Conservation (phyloP, 1,140 invertebrate genomes). For the Drosophila tropicalis region DNA sequence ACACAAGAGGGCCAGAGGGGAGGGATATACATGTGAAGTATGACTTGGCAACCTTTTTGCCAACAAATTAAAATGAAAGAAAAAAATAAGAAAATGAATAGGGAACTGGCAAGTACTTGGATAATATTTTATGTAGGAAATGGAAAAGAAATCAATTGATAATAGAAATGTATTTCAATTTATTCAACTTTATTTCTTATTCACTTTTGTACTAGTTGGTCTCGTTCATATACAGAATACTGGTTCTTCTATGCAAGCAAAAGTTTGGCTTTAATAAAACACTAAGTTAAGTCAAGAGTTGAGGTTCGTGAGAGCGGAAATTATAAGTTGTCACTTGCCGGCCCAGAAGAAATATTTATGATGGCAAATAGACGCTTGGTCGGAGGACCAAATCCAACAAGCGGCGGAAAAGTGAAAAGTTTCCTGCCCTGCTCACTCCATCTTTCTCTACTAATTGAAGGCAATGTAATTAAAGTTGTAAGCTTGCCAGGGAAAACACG, state of each 20-base stretch:
- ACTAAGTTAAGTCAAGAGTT: slow-evolving; percentile 4
- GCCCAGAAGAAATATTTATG: slow-evolving; percentile 26
- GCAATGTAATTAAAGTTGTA: slow-evolving; percentile 60
- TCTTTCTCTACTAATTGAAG: slow-evolving; percentile 34
- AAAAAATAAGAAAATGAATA: slow-evolving; percentile 8
- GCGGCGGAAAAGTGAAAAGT: slow-evolving; percentile 5
- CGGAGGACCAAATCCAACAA: not conserved
- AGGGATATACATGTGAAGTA: not conserved
- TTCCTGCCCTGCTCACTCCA: not conserved
- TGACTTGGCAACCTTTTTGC: slow-evolving; percentile 13
- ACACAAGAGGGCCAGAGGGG: not conserved
- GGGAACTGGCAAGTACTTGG: slow-evolving; percentile 29
- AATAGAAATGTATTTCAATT: not conserved
- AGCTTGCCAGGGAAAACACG: slow-evolving; percentile 41
- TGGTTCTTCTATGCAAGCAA: not conserved
- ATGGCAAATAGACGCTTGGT: not conserved
- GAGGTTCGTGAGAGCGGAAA: slow-evolving; percentile 18
- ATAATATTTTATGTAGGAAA: slow-evolving; percentile 37
- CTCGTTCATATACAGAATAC: not conserved
- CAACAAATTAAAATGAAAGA: slow-evolving; percentile 23
- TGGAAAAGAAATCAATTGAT: slow-evolving; percentile 14
- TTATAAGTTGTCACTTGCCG: slow-evolving; percentile 29
- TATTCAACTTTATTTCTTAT: not conserved
- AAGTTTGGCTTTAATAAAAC: slow-evolving; percentile 24
- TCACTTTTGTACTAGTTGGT: not conserved